Evolutionary conservation across 2,888 invertebrate genomes (phyloP).

Genomic region (Drosophila lutescens): DNA sequence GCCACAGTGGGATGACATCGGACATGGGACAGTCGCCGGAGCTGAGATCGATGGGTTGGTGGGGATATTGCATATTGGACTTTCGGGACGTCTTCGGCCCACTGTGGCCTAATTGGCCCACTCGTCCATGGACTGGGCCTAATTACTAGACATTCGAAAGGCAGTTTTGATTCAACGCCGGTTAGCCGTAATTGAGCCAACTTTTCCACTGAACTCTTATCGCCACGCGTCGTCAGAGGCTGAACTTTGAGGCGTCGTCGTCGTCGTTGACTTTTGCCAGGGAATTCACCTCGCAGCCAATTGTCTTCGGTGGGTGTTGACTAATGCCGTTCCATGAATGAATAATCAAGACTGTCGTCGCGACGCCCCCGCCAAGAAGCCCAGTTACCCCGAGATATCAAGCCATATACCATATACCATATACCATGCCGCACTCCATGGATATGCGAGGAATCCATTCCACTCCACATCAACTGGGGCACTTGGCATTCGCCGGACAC

Average conservation of each 20-base stretch:
- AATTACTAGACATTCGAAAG: constrained; percentile 2
- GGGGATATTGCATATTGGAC: too few relatives aligned
- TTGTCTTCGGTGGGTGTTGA: constrained; percentile 41
- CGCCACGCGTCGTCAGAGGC: constrained; percentile 22
- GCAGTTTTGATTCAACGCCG: constrained; percentile 32
- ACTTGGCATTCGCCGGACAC: constrained; percentile 9
- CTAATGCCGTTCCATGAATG: constrained; percentile 41
- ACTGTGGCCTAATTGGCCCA: constrained; percentile 9
- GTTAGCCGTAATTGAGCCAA: constrained; percentile 29
- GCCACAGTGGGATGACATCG: not conserved
- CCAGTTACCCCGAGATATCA: constrained; percentile 3
- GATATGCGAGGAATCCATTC: constrained; percentile 9
- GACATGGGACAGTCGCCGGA: too few relatives aligned
- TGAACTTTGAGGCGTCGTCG: constrained; percentile 31
- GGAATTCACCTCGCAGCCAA: constrained; percentile 31
- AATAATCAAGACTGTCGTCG: constrained; percentile 29
- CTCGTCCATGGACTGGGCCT: not conserved
- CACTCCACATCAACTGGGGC: constrained; percentile 4
- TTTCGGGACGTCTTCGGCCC: not conserved
- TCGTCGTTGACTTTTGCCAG: not conserved
- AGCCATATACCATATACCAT: not conserved
- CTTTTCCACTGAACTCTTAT: constrained; percentile 44
- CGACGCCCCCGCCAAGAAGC: not conserved
- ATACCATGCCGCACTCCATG: not conserved
- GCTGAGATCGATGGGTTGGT: too few relatives aligned